phyloP scores from a whole-genome alignment of 2,113 vertebrate species.

The Strigops habroptila region DNA sequence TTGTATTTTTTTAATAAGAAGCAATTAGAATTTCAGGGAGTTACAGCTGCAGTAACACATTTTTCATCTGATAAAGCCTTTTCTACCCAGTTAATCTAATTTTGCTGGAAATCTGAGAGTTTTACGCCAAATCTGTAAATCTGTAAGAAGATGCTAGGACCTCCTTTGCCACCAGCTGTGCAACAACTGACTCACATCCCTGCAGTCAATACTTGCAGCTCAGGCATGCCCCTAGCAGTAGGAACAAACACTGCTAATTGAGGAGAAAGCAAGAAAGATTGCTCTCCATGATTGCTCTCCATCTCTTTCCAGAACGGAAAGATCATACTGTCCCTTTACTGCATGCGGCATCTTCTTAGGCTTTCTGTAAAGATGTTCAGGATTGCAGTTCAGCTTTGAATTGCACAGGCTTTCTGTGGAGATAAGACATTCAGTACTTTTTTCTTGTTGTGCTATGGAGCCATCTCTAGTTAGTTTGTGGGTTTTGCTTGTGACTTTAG shows the following conservation, averaged over 20 bases:
- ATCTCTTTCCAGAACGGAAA: too few species aligned
- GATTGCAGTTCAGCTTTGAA: neutral
- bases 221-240: neutral
- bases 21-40: neutral
- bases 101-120: neutral
- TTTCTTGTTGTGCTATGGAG: neutral
- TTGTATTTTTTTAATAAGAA: neutral
- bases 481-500: neutral
- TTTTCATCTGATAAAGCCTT: neutral
- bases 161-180: rapidly evolving
- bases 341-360: neutral
- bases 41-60: neutral
- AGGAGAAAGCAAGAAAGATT: neutral
- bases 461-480: neutral
- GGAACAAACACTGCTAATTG: neutral
- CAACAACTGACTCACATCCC: rapidly evolving
- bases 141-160: neutral
- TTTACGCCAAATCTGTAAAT: neutral
- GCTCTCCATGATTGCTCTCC: too few species aligned
- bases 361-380: neutral
- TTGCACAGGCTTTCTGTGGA: neutral
- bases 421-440: neutral
- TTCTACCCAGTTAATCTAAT: neutral
- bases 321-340: too few species aligned
- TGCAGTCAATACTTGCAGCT: rapidly evolving